Conservation (phyloP, 1,140 invertebrate genomes). For the Brachionus calyciflorus region DNA sequence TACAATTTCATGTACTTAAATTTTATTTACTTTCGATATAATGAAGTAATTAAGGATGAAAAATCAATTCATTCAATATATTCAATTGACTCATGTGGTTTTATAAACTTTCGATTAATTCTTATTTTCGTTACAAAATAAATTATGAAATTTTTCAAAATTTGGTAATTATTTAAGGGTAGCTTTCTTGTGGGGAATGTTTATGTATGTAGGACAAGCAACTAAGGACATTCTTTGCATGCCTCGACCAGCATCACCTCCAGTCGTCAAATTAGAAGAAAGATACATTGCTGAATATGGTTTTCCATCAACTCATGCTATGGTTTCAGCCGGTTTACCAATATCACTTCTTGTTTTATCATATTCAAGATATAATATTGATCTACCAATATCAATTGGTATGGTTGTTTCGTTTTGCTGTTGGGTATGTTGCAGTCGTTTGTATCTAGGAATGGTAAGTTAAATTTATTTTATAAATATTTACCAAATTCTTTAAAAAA, state of each 20-base stretch:
- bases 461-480: conserved; percentile 68
- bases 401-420: conserved; percentile 19
- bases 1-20: too few species aligned
- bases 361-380: conserved; percentile 28
- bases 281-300: conserved; percentile 84
- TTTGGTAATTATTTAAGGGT: background rate
- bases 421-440: conserved; percentile 73
- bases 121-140: background rate
- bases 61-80: too few species aligned
- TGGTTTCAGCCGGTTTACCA: conserved; percentile 64
- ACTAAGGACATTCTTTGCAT: conserved; percentile 80
- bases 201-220: conserved; percentile 73
- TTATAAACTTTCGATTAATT: too few species aligned
- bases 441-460: conserved; percentile 84
- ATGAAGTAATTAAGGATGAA: too few species aligned
- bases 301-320: conserved; percentile 89
- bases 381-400: conserved; percentile 5
- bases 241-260: conserved; percentile 76
- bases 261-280: conserved; percentile 75
- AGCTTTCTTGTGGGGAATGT: conserved; percentile 69
- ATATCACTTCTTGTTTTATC: conserved; percentile 36
- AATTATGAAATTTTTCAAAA: background rate
- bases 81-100: too few species aligned
- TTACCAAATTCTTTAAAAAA: background rate
- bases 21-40: too few species aligned